phyloP scores from a whole-genome alignment of 1,140 invertebrate species.

The Amphibalanus amphitrite region DNA sequence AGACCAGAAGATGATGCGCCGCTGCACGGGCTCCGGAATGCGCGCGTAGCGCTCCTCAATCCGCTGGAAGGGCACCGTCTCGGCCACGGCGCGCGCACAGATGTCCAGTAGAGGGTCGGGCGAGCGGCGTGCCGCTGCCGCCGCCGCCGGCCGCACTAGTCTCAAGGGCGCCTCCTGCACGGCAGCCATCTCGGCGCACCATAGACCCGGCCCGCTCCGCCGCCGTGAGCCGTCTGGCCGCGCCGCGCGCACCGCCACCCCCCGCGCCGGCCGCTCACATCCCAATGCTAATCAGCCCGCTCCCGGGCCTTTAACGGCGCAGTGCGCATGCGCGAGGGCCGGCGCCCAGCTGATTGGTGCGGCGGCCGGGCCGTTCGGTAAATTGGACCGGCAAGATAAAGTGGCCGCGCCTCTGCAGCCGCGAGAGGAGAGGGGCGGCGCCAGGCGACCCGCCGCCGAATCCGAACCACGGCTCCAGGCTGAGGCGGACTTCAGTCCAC shows the following conservation, averaged over 20 bases:
- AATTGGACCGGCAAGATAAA: not conserved
- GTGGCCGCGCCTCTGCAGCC: not conserved
- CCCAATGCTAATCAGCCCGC: not conserved
- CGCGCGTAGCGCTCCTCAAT: constrained; percentile 70
- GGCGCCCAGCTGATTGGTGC: not conserved
- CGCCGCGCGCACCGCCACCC: not conserved
- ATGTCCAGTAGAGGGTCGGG: constrained; percentile 51
- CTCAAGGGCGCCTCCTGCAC: not conserved
- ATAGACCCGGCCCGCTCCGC: not conserved
- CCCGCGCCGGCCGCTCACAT: too few relatives aligned
- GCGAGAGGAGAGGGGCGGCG: too few relatives aligned
- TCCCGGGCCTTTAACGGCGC: not conserved
- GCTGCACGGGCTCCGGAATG: constrained; percentile 71
- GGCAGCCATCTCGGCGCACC: not conserved
- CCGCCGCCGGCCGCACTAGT: constrained; percentile 15
- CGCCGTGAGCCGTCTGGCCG: not conserved
- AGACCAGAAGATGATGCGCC: constrained; percentile 70
- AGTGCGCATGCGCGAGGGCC: not conserved
- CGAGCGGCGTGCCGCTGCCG: constrained; percentile 20
- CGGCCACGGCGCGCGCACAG: constrained; percentile 61
- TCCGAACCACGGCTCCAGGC: too few relatives aligned
- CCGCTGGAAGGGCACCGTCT: constrained; percentile 63
- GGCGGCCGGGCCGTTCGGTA: not conserved
- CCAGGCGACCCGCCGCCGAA: too few relatives aligned
- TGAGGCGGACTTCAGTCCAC: too few relatives aligned